These are phyloP conservation scores for Myopa tessellatipennis DNA, from an alignment of 2,888 invertebrate genomes.

Conservation along the genomic window DNA sequence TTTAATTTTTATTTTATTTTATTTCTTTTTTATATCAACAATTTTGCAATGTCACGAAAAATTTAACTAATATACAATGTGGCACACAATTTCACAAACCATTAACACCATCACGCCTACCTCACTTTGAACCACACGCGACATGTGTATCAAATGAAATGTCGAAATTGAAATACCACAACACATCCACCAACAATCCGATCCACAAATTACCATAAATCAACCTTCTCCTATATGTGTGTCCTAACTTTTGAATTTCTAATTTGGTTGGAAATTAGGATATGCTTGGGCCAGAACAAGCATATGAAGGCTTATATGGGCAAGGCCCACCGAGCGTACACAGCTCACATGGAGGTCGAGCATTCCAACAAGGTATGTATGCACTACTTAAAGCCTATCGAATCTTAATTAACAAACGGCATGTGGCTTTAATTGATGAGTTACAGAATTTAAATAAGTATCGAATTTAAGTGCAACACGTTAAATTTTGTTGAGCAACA, in stretches of 20 bases:
- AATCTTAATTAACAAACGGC: constrained; percentile 33
- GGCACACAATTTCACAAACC: background rate
- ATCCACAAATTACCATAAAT: constrained; percentile 18
- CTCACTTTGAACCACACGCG: background rate
- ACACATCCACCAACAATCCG: constrained; percentile 4
- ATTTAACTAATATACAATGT: constrained; percentile 15
- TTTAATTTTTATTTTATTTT: constrained; percentile 26
- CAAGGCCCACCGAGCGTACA: constrained; percentile 90
- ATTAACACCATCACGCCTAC: constrained; percentile 1
- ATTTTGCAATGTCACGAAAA: constrained; percentile 12
- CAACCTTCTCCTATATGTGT: constrained; percentile 45
- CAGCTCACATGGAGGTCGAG: constrained; percentile 81
- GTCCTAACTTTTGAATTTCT: constrained; percentile 57
- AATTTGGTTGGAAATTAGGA: constrained; percentile 55
- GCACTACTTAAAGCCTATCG: constrained; percentile 41
- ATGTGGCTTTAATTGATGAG: constrained; percentile 39
- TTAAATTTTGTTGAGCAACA: constrained; percentile 22
- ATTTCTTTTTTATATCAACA: constrained; percentile 21
- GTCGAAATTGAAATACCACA: constrained; percentile 13
- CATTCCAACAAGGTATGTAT: constrained; percentile 87
- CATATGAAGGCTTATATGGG: constrained; percentile 92
- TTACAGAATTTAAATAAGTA: constrained; percentile 25
- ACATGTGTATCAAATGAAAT: constrained; percentile 6
- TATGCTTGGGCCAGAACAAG: constrained; percentile 88
- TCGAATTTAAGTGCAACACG: constrained; percentile 20